These are phyloP conservation scores for Akabosia matsudoensis DNA, from an alignment of 1,140 invertebrate species.

Conservation along the genomic window DNA sequence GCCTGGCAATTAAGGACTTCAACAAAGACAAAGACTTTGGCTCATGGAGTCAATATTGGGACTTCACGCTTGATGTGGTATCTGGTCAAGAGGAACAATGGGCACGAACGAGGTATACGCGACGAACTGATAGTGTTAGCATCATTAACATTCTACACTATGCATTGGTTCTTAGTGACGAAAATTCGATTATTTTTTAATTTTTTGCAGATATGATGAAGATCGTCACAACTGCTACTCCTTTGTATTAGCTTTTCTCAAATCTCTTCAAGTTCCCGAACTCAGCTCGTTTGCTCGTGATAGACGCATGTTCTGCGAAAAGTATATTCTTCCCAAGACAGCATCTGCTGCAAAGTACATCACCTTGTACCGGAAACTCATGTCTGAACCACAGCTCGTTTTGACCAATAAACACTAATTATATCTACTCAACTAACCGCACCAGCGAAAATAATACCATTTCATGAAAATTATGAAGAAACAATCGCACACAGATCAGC, in stretches of 20 bases:
- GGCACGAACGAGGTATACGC: slow-evolving; percentile 57
- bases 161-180: slow-evolving; percentile 9
- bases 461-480: not conserved
- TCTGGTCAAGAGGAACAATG: slow-evolving; percentile 60
- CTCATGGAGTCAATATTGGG: slow-evolving; percentile 73
- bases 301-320: slow-evolving; percentile 67
- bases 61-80: slow-evolving; percentile 65
- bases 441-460: not conserved
- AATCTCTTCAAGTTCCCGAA: slow-evolving; percentile 61
- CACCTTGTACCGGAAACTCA: slow-evolving; percentile 66
- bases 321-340: slow-evolving; percentile 70
- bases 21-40: slow-evolving; percentile 53
- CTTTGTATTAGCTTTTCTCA: slow-evolving; percentile 71
- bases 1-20: slow-evolving; percentile 61
- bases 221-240: slow-evolving; percentile 73
- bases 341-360: slow-evolving; percentile 75
- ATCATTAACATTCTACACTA: slow-evolving; percentile 13
- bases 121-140: not conserved
- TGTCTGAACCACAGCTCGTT: slow-evolving; percentile 5
- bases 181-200: slow-evolving; percentile 44
- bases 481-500: not conserved
- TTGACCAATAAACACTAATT: not conserved
- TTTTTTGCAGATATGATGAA: slow-evolving; percentile 64
- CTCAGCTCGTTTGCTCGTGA: slow-evolving; percentile 63
- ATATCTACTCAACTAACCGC: no score